phyloP scores from a whole-genome alignment of 1,140 invertebrate species.

The Eumaeus atala region DNA sequence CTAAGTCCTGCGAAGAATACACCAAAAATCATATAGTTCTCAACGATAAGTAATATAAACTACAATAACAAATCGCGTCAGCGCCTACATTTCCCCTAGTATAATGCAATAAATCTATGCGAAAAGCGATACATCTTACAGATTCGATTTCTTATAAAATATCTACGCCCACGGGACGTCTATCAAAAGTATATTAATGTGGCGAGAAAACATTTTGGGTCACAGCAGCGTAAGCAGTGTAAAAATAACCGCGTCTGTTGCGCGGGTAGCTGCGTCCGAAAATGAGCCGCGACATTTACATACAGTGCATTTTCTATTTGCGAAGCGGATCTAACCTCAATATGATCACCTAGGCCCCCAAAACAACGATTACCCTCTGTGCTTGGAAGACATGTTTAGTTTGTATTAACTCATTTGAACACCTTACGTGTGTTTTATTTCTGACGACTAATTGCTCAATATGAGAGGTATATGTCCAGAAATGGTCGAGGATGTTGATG shows the following conservation, averaged over 20 bases:
- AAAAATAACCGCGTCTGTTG: constrained; percentile 33
- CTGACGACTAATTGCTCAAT: no score
- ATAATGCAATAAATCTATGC: constrained; percentile 8
- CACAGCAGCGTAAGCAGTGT: constrained; percentile 29
- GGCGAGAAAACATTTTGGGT: constrained; percentile 33
- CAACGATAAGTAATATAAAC: no score
- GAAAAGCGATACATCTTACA: background rate
- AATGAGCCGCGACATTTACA: constrained; percentile 45
- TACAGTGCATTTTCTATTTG: constrained; percentile 50
- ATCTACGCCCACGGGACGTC: constrained; percentile 22
- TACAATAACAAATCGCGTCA: no score
- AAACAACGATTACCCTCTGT: no score
- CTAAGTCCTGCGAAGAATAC: no score
- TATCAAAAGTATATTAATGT: constrained; percentile 45
- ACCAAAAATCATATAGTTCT: no score
- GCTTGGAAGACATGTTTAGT: no score
- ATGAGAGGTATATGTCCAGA: no score
- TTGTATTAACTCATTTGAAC: no score
- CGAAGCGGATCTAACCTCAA: constrained; percentile 27
- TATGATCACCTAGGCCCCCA: background rate
- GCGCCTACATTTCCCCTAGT: no score
- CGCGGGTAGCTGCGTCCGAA: constrained; percentile 21
- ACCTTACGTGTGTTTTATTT: no score
- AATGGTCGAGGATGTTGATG: no score
- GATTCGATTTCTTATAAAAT: constrained; percentile 5